phyloP scores from a whole-genome alignment of 2,888 invertebrate species.

The Drosophila pullipes region DNA sequence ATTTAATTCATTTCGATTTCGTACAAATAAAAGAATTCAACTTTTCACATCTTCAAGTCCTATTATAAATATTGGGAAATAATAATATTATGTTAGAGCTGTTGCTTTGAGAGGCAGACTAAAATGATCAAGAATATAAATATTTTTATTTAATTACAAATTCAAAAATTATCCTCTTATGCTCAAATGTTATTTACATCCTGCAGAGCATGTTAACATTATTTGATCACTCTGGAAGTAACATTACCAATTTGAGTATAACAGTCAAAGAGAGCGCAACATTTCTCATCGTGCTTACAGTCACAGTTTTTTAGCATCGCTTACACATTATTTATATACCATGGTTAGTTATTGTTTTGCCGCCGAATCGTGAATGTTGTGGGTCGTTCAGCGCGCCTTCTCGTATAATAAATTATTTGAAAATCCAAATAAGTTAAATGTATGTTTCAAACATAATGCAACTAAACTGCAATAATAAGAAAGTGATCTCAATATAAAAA shows the following conservation, averaged over 20 bases:
- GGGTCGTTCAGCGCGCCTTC: neutral
- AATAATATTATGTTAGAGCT: neutral
- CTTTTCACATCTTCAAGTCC: neutral
- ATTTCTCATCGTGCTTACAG: neutral
- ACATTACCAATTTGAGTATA: slow-evolving; percentile 44
- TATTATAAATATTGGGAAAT: neutral
- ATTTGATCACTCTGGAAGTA: slow-evolving; percentile 26
- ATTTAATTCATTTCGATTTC: slow-evolving; percentile 12
- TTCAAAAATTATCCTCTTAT: neutral
- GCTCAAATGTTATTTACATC: neutral
- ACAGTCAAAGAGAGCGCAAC: slow-evolving; percentile 20
- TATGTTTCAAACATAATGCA: slow-evolving; percentile 26
- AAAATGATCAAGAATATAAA: neutral
- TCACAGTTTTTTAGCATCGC: slow-evolving; percentile 4
- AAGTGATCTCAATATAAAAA: neutral
- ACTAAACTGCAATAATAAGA: slow-evolving; percentile 1
- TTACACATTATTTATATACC: slow-evolving; percentile 2
- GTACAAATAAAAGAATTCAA: slow-evolving; percentile 22
- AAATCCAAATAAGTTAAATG: slow-evolving; percentile 23
- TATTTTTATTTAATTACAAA: neutral
- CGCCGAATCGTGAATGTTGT: slow-evolving; percentile 12
- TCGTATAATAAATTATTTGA: slow-evolving; percentile 6
- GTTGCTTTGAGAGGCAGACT: neutral
- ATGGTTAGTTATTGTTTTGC: slow-evolving; percentile 38
- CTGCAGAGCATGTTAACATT: slow-evolving; percentile 15